phyloP scores from a whole-genome alignment of 2,888 invertebrate genomes.

The Aphidius colemani region DNA sequence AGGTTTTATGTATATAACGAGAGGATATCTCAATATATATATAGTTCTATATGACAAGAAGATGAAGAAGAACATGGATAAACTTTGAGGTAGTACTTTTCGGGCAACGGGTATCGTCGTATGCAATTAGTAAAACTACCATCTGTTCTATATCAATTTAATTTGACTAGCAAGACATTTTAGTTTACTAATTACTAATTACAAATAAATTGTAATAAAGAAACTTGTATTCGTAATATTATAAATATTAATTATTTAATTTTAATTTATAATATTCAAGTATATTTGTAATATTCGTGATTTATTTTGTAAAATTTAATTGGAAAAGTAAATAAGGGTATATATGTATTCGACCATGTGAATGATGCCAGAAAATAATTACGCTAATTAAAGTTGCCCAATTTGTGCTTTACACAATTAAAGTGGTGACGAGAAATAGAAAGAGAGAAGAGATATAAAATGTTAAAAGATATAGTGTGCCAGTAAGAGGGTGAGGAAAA shows the following conservation, averaged over 20 bases:
- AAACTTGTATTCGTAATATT: slow-evolving; percentile 18
- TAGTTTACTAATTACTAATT: slow-evolving; percentile 45
- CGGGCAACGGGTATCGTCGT: slow-evolving; percentile 28
- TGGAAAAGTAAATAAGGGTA: background rate
- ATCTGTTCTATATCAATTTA: slow-evolving; percentile 40
- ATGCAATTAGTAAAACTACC: slow-evolving; percentile 42
- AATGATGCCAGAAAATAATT: slow-evolving; percentile 46
- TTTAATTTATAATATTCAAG: slow-evolving; percentile 7
- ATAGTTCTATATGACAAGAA: background rate
- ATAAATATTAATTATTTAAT: background rate
- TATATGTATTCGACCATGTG: background rate
- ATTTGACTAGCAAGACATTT: slow-evolving; percentile 41
- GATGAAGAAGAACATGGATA: slow-evolving; percentile 18
- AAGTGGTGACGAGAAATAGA: slow-evolving; percentile 37
- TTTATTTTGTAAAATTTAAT: background rate
- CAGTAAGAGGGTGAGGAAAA: slow-evolving; percentile 20
- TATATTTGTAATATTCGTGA: background rate
- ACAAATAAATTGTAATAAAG: slow-evolving; percentile 44
- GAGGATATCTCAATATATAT: too few relatives aligned
- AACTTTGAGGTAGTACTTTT: slow-evolving; percentile 22
- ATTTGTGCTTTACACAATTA: slow-evolving; percentile 52
- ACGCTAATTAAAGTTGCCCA: slow-evolving; percentile 58
- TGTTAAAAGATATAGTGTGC: slow-evolving; percentile 16
- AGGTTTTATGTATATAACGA: slow-evolving; percentile 18
- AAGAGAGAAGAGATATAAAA: slow-evolving; percentile 14